Evolutionary conservation across 1,140 invertebrate genomes (phyloP).

Genomic region (Platorchestia sp.): DNA sequence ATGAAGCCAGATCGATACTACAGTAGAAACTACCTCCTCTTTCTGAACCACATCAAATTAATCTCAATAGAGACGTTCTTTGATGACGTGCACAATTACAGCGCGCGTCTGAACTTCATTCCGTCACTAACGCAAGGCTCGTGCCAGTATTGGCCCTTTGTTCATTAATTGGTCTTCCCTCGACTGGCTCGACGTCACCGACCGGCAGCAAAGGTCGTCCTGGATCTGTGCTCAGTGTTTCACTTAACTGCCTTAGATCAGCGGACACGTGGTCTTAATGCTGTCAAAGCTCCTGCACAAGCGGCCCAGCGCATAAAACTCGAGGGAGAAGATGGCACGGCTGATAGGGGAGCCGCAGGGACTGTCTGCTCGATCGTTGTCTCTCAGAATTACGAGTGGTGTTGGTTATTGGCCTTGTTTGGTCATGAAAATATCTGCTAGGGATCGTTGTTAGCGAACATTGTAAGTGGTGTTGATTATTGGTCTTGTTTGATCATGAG

Average conservation of each 20-base stretch:
- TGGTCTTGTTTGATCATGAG: not conserved
- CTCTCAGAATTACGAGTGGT: not conserved
- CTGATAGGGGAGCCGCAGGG: slow-evolving; percentile 2
- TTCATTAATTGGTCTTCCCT: slow-evolving; percentile 51
- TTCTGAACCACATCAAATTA: not conserved
- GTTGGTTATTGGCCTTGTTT: not conserved
- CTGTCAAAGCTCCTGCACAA: not conserved
- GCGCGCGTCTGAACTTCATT: not conserved
- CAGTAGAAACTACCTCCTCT: not conserved
- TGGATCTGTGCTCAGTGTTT: slow-evolving; percentile 30
- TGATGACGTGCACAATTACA: not conserved
- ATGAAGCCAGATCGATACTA: not conserved
- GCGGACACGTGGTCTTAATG: slow-evolving; percentile 45
- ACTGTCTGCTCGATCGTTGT: not conserved
- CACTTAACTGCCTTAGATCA: slow-evolving; percentile 55
- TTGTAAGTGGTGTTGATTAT: not conserved
- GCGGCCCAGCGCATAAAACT: slow-evolving; percentile 34
- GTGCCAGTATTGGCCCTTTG: not conserved
- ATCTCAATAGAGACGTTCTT: not conserved
- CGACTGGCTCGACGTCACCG: not conserved
- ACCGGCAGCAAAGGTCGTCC: not conserved
- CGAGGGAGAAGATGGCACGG: slow-evolving; percentile 18
- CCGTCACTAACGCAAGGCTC: not conserved
- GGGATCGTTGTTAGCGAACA: not conserved
- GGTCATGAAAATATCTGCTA: not conserved